A percentile compares a stretch with the other conserved stretches of the same genome.
phyloP scores from a whole-genome alignment of 2,888 invertebrate genomes.

The Idaea aversata region DNA sequence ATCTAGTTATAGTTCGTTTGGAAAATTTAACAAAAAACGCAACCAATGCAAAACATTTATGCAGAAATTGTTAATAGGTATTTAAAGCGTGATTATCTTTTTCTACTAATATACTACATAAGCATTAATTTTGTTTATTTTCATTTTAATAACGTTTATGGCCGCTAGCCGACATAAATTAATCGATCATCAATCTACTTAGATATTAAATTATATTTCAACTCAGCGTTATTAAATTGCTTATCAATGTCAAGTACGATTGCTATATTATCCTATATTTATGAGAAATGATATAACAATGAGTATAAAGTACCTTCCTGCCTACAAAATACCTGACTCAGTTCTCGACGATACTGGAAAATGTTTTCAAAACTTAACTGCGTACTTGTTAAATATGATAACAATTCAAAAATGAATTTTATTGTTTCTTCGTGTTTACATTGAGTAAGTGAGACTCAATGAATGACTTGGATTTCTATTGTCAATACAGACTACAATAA shows the following conservation, averaged over 20 bases:
- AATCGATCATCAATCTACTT: neutral
- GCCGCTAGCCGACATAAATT: neutral
- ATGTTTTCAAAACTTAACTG: constrained; percentile 13
- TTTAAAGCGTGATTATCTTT: neutral
- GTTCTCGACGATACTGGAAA: neutral
- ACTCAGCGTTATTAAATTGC: neutral
- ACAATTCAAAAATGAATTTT: constrained; percentile 11
- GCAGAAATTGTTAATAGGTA: neutral
- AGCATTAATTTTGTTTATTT: neutral
- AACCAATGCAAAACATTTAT: neutral
- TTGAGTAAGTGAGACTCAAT: constrained; percentile 5
- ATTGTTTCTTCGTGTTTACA: constrained; percentile 14
- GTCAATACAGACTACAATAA: constrained; percentile 6
- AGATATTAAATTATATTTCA: neutral
- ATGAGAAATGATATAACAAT: neutral
- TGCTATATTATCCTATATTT: neutral
- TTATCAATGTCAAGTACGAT: neutral
- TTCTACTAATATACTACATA: neutral
- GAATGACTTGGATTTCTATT: constrained; percentile 14
- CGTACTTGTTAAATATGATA: constrained; percentile 5
- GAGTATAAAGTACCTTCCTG: neutral
- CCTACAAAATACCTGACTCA: neutral
- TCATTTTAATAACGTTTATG: neutral
- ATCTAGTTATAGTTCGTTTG: neutral
- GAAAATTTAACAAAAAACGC: neutral